phyloP scores from a whole-genome alignment of 2,113 vertebrate genomes.

The Alosa alosa region DNA sequence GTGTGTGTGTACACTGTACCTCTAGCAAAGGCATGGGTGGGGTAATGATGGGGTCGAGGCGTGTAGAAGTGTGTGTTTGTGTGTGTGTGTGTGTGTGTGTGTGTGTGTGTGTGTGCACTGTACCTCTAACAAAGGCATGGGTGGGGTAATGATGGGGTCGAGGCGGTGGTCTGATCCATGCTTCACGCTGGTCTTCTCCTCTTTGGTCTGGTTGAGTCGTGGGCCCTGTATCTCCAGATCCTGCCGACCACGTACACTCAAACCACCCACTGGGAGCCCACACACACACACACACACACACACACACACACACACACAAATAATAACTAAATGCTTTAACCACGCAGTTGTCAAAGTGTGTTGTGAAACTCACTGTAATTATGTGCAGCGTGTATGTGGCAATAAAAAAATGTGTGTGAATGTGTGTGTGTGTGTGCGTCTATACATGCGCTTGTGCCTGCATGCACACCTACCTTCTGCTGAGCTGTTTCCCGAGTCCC shows the following conservation, averaged over 20 bases:
- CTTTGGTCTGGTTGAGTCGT: slow-evolving; percentile 92
- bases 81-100: too few relatives aligned
- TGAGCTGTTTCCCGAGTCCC: slow-evolving; percentile 73
- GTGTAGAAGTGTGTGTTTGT: slow-evolving; percentile 34
- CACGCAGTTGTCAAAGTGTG: not conserved
- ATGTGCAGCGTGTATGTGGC: not conserved
- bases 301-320: not conserved
- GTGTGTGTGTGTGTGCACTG: too few relatives aligned
- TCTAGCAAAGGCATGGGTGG: slow-evolving; percentile 94
- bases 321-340: not conserved
- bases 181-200: slow-evolving; percentile 90
- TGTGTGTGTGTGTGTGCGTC: not conserved
- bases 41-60: slow-evolving; percentile 88
- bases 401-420: not conserved
- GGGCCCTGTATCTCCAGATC: slow-evolving; percentile 94
- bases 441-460: not conserved
- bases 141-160: slow-evolving; percentile 86
- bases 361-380: not conserved
- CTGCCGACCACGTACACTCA: slow-evolving; percentile 84
- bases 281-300: slow-evolving; percentile 22
- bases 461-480: slow-evolving; percentile 69
- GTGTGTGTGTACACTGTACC: slow-evolving; percentile 64
- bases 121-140: slow-evolving; percentile 97
- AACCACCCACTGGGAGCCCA: slow-evolving; percentile 73
- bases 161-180: slow-evolving; percentile 89